Evolutionary conservation across 2,888 invertebrate species (phyloP).

Genomic region (Cynaeus angustus): DNA sequence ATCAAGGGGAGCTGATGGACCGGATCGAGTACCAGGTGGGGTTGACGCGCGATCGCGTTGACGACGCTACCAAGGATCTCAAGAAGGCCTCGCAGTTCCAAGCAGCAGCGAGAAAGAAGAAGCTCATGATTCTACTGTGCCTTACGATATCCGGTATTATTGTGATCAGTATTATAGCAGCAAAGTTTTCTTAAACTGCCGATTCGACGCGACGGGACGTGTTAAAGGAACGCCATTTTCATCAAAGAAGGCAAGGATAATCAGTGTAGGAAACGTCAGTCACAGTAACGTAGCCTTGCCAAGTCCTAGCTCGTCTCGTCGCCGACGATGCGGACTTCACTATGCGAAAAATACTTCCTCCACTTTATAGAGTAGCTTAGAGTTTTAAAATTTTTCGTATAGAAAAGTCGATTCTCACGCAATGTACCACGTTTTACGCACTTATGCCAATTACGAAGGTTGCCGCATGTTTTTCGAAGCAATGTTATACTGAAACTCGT

Average conservation of each 20-base stretch:
- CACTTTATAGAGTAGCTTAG: slow-evolving; percentile 3
- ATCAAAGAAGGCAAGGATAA: background rate
- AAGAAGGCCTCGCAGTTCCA: slow-evolving; percentile 2
- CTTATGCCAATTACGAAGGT: slow-evolving; percentile 23
- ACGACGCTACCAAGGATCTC: slow-evolving; percentile 5
- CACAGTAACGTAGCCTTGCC: background rate
- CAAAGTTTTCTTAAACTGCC: slow-evolving; percentile 18
- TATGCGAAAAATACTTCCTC: slow-evolving; percentile 13
- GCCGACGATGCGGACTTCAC: background rate
- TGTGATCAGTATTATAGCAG: slow-evolving; percentile 10
- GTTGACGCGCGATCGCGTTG: slow-evolving; percentile 9
- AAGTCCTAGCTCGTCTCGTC: slow-evolving; percentile 7
- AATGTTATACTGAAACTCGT: slow-evolving; percentile 13
- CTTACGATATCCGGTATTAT: slow-evolving; percentile 15
- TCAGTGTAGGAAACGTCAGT: background rate
- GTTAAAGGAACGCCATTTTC: background rate
- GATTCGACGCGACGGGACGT: background rate
- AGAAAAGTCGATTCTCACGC: slow-evolving; percentile 15
- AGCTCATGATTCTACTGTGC: slow-evolving; percentile 18
- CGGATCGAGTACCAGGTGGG: slow-evolving; percentile 19
- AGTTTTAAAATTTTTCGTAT: slow-evolving; percentile 13
- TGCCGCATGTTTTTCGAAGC: slow-evolving; percentile 25
- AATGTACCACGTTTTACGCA: slow-evolving; percentile 16
- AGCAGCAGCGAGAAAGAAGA: slow-evolving; percentile 3
- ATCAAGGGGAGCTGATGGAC: slow-evolving; percentile 21